phyloP scores from a whole-genome alignment of 2,113 vertebrate genomes.

The Triplophysa tibetana region DNA sequence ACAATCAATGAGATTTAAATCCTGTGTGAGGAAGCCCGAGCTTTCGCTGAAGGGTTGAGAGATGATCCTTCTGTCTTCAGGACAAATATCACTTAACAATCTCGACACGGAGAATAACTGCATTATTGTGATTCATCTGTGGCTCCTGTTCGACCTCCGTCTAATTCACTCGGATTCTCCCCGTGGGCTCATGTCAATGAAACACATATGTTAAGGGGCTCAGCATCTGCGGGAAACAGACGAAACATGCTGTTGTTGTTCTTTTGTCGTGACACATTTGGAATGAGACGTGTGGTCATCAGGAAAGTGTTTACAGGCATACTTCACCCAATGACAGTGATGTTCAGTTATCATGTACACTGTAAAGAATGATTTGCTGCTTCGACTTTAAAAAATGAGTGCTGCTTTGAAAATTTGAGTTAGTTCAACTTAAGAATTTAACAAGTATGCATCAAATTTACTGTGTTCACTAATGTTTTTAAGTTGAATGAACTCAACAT shows the following conservation, averaged over 20 bases:
- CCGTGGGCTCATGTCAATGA: slow-evolving; percentile 22
- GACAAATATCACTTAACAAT: slow-evolving; percentile 14
- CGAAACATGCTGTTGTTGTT: not conserved
- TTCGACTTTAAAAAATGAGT: too few species aligned
- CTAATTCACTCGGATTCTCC: slow-evolving; percentile 16
- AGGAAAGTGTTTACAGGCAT: not conserved
- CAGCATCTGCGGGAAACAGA: not conserved
- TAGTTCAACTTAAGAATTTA: too few species aligned
- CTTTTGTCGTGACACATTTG: not conserved
- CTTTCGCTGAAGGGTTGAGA: slow-evolving; percentile 16
- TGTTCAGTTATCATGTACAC: too few species aligned
- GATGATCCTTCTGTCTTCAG: not conserved
- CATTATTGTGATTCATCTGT: slow-evolving; percentile 24
- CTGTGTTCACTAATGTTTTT: too few species aligned
- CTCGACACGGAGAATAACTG: not conserved
- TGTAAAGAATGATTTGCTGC: too few species aligned
- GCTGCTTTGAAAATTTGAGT: too few species aligned
- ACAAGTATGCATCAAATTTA: too few species aligned
- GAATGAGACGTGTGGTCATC: not conserved
- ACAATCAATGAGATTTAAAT: slow-evolving; percentile 8
- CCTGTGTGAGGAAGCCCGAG: not conserved
- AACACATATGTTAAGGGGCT: not conserved
- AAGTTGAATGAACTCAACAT: too few species aligned
- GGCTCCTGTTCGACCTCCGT: not conserved
- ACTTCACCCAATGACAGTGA: too few species aligned